Evolutionary conservation across 2,888 invertebrate genomes (phyloP).

Genomic region (Chrysolina oricalcia): DNA sequence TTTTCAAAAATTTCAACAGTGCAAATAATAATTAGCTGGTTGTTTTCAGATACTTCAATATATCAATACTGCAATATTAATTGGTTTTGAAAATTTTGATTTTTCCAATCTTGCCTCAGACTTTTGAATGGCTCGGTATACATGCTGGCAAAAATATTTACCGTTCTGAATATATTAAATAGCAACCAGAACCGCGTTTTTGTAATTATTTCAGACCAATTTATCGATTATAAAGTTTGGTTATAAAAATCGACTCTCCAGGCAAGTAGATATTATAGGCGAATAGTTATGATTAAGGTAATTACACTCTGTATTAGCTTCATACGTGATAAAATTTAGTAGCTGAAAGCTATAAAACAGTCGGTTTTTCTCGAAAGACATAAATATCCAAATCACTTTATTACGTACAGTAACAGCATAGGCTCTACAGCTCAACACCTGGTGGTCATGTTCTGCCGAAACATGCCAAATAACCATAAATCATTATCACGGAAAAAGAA

Average conservation of each 20-base stretch:
- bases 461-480: neutral
- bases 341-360: neutral
- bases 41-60: no score
- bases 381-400: neutral
- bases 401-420: neutral
- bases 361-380: constrained; percentile 5
- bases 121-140: no score
- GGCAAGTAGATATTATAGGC: neutral
- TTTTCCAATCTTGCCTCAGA: no score
- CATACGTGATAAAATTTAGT: neutral
- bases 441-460: neutral
- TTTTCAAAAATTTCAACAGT: no score
- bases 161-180: neutral
- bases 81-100: no score
- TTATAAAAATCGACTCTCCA: neutral
- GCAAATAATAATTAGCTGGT: no score
- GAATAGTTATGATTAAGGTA: constrained; percentile 2
- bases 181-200: neutral
- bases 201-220: neutral
- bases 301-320: neutral
- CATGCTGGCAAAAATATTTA: no score
- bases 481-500: neutral
- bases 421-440: constrained; percentile 8
- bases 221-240: neutral
- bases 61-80: no score